These are phyloP conservation scores for Idris sp. DNA, from an alignment of 1,140 invertebrate species.

Conservation along the genomic window DNA sequence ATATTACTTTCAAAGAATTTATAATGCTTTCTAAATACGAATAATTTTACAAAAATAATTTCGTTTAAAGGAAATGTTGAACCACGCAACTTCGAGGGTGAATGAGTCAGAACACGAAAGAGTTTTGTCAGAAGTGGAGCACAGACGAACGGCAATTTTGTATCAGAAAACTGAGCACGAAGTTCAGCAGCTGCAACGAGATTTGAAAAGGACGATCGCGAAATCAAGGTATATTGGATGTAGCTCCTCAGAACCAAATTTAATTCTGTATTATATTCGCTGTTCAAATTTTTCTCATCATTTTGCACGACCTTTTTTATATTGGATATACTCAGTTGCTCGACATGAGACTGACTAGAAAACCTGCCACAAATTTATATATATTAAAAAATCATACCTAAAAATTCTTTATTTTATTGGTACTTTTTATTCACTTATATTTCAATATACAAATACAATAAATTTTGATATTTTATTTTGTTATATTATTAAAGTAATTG, in stretches of 20 bases:
- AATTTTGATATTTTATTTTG: constrained; percentile 3
- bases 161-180: constrained; percentile 83
- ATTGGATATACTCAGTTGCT: constrained; percentile 56
- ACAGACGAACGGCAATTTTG: constrained; percentile 81
- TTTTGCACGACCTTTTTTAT: constrained; percentile 60
- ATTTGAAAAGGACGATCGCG: constrained; percentile 84
- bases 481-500: neutral
- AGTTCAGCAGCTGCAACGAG: constrained; percentile 82
- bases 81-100: constrained; percentile 95
- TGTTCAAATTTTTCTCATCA: constrained; percentile 50
- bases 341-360: constrained; percentile 56
- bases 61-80: constrained; percentile 91
- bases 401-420: constrained; percentile 33
- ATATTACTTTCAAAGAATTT: neutral
- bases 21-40: neutral
- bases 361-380: constrained; percentile 34
- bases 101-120: constrained; percentile 85
- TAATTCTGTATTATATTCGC: constrained; percentile 49
- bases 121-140: constrained; percentile 84
- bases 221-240: constrained; percentile 81
- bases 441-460: constrained; percentile 42
- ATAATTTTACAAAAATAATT: constrained; percentile 7
- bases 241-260: constrained; percentile 41
- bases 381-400: constrained; percentile 17
- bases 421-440: constrained; percentile 28